Conservation (phyloP, 1,140 invertebrate species). For the Dufourea novaeangliae region DNA sequence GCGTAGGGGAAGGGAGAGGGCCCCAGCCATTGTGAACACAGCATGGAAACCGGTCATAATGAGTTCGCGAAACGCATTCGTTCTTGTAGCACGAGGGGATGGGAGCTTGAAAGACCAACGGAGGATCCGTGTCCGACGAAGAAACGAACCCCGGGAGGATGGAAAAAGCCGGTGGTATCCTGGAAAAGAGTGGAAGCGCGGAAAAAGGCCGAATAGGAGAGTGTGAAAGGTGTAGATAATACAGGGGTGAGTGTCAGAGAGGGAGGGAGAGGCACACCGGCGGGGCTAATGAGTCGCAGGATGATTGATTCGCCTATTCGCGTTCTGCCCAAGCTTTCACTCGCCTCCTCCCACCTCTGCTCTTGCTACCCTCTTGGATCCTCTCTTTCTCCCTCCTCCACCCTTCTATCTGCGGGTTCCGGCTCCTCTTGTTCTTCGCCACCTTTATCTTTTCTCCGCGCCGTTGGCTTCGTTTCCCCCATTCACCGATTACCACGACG, state of each 20-base stretch:
- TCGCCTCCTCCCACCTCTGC: constrained; percentile 53
- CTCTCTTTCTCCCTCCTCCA: background rate
- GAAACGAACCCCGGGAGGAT: constrained; percentile 4
- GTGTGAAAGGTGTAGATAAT: constrained; percentile 28
- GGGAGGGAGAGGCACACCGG: constrained; percentile 60
- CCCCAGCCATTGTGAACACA: background rate
- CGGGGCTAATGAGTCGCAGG: constrained; percentile 78
- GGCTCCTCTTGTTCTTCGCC: constrained; percentile 39
- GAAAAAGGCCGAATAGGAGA: constrained; percentile 41
- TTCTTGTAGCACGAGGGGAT: constrained; percentile 8
- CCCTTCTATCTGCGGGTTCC: constrained; percentile 14
- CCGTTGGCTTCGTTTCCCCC: constrained; percentile 71
- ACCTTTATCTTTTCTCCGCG: constrained; percentile 70
- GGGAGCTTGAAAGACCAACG: background rate
- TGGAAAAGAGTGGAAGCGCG: constrained; percentile 30
- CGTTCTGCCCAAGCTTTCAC: constrained; percentile 72
- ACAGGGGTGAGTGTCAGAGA: constrained; percentile 42
- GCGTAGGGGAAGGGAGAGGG: background rate
- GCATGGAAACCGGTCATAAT: constrained; percentile 20
- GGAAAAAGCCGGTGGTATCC: constrained; percentile 32
- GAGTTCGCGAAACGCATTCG: constrained; percentile 9
- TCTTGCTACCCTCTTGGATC: constrained; percentile 1
- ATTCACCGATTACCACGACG: constrained; percentile 67
- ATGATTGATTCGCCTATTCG: constrained; percentile 78
- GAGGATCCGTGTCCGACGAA: constrained; percentile 29